Base-by-base conservation (phyloP, 2,888 invertebrate genomes). In the Sesia bembeciformis region DNA sequence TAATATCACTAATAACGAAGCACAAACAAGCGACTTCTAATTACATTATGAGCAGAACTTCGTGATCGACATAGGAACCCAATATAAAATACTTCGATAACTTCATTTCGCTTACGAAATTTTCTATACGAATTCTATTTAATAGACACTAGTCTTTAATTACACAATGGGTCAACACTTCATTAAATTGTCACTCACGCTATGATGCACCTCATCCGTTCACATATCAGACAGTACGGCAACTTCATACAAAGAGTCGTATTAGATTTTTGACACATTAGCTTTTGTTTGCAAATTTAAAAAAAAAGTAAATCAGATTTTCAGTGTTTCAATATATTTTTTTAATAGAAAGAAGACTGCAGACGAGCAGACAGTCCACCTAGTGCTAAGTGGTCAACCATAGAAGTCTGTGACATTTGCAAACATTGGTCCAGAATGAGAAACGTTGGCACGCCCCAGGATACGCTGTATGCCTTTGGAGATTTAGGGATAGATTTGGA, bases 171-270 rank as follows among this genome's bases (percentile, higher is more conserved):
- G 57, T 74, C 72, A 77, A 78, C 78, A 82, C 78, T 85, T 86
- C 82, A 84, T 86, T 86, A 84, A 79, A 84, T 82, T 86, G 84
- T 85, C 86, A 85, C 83, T 85, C 84, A 84, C 61, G 64, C 62
- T 43, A 43, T 43, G 6, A 43, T 43, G 5, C 43, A 7, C 8
- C 4, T 8, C 4, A 43, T n/a, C n/a, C 8, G 7, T 43, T 43
- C 4, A 23, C n/a, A 46, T 6, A 46, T 3, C 46, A 46, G 4
- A 8, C 46, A 46, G 4, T 46, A 46, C 5, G 46, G 4, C 7
- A 46, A 46, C 46, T 46, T 46, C 46, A 46, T 5, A 3, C 0
- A 7, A 5, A 8, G 4, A 43, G 5, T 43, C 7, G 23, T 23
- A 23, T 23, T 23, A 23, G 23, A 23, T 23, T 23, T 23, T 23